Base-by-base conservation (phyloP, 2,113 vertebrate genomes). In the Oryzias curvinotus region DNA sequence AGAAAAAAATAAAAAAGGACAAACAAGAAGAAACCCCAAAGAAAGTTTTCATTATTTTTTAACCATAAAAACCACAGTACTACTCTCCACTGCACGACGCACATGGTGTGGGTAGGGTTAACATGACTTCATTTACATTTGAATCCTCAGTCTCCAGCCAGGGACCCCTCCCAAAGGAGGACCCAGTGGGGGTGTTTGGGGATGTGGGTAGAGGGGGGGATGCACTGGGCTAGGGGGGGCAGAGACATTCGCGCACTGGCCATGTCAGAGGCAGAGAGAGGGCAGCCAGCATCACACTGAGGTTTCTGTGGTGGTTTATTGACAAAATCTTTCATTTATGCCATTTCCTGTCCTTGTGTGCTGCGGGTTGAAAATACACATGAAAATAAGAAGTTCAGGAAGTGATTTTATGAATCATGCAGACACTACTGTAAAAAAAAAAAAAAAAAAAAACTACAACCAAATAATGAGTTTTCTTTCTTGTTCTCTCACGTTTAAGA, bases 141-240 rank as follows among this genome's bases (percentile, higher is more conserved):
- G 12, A 78, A 67, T 86, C 72, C 65, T 75, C 43, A 59, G 64
- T 89, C 91, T 90, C 91, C 91, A 92, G 91, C 91, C 91, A 91
- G 87, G 91, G 89, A 91, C 90, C 90, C 87, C 90, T 90, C 90
- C 91, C 90, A 76, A 88, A 86, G 85, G 89, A 91, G 89, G 91
- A 91, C 91, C 91, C 90, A 92, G 91, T 90, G 88, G 83, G 88
- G 84, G 86, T 74, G 60, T 66, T 15, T 57, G 67, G 70, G 68
- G 68, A 45, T 14, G 15, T 14, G 21, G 57, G 77, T 75, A 61
- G 45, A 52, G 52, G 77, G 86, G 89, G 89, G 86, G 79, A 78
- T 73, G 75, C 85, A 92, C 91, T 91, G 91, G 91, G 90, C 78
- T 85, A 90, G 87, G 89, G 91, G 36, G 88, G 88, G 90, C 91